Evolutionary conservation across 2,888 invertebrate species (phyloP).

Genomic region (Drosophila nr. perissopoda): DNA sequence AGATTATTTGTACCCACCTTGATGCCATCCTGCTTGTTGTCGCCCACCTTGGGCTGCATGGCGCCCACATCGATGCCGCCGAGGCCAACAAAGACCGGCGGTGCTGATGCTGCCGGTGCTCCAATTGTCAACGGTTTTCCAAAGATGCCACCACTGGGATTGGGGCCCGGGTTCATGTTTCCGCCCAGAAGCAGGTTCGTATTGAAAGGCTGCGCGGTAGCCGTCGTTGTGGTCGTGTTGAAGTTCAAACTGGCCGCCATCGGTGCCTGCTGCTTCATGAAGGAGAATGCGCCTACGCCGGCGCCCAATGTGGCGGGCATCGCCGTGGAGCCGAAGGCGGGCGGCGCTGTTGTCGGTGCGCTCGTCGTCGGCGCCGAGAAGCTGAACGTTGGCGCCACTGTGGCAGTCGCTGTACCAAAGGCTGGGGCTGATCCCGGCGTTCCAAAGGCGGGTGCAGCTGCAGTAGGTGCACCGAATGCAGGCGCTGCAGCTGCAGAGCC

Average conservation of each 20-base stretch:
- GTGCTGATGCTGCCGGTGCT: slow-evolving; percentile 65
- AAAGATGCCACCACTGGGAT: slow-evolving; percentile 67
- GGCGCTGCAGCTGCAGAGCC: slow-evolving; percentile 19
- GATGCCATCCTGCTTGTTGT: slow-evolving; percentile 83
- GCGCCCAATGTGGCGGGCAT: slow-evolving; percentile 58
- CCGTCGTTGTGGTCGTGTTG: slow-evolving; percentile 80
- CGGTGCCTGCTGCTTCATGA: slow-evolving; percentile 71
- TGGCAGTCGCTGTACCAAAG: slow-evolving; percentile 37
- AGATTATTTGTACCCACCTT: slow-evolving; percentile 56
- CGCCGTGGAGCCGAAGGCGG: slow-evolving; percentile 59
- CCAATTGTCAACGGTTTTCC: slow-evolving; percentile 67
- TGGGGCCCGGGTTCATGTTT: slow-evolving; percentile 23
- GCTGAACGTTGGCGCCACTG: slow-evolving; percentile 61
- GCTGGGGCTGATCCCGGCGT: slow-evolving; percentile 11
- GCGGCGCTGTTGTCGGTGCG: slow-evolving; percentile 60
- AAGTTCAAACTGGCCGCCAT: slow-evolving; percentile 82
- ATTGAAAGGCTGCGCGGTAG: slow-evolving; percentile 71
- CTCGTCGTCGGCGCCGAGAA: slow-evolving; percentile 57
- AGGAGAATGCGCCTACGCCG: slow-evolving; percentile 64
- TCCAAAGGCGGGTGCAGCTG: slow-evolving; percentile 49
- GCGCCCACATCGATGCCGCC: slow-evolving; percentile 84
- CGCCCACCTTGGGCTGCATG: slow-evolving; percentile 83
- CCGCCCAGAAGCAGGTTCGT: slow-evolving; percentile 45
- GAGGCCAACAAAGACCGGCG: slow-evolving; percentile 80
- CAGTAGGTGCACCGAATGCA: slow-evolving; percentile 26